Conservation (phyloP, 2,888 invertebrate genomes). For the Lasioglossum villosulum region DNA sequence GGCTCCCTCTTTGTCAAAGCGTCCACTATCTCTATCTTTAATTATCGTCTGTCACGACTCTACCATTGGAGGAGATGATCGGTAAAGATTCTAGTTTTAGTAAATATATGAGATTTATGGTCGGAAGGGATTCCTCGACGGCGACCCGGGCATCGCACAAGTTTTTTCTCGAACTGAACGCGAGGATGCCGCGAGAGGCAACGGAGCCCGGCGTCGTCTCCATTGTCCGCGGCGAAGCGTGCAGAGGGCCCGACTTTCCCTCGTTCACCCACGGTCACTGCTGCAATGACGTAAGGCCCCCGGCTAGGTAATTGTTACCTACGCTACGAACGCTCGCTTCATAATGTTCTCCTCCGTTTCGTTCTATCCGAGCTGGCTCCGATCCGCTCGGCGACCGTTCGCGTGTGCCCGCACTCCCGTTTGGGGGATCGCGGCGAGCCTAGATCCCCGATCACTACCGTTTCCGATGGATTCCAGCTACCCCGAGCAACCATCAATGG, state of each 20-base stretch:
- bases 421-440: neutral
- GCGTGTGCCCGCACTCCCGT: conserved; percentile 4
- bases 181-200: conserved; percentile 51
- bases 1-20: neutral
- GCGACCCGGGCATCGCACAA: neutral
- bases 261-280: conserved; percentile 82
- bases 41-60: no score
- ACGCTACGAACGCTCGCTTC: conserved; percentile 71
- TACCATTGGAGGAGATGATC: no score
- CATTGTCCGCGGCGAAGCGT: conserved; percentile 82
- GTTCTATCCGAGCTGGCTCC: conserved; percentile 45
- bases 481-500: neutral
- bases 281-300: conserved; percentile 80
- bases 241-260: conserved; percentile 81
- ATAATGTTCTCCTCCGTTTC: conserved; percentile 65
- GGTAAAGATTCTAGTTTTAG: no score
- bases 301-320: conserved; percentile 78
- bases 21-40: no score
- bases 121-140: neutral
- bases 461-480: neutral
- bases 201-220: conserved; percentile 57
- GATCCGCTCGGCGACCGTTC: conserved; percentile 21
- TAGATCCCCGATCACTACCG: neutral
- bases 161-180: conserved; percentile 41
- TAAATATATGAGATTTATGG: neutral